Conservation (phyloP, 2,888 invertebrate genomes). For the Cosmorhoe ocellata region DNA sequence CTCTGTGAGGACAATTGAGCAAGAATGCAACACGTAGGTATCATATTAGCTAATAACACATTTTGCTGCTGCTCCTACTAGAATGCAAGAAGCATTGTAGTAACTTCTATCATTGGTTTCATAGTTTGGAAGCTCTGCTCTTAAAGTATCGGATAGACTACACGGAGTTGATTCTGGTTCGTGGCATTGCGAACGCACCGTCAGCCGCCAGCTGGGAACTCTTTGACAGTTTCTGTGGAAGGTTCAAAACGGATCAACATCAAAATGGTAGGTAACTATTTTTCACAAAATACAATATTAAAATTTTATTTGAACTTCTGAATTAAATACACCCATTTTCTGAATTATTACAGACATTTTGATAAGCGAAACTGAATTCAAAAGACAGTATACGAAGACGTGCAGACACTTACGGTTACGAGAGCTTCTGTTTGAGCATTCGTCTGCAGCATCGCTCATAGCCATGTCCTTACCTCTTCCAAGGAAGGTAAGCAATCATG, state of each 20-base stretch:
- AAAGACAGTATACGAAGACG: constrained; percentile 90
- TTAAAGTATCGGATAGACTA: constrained; percentile 96
- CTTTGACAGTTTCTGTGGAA: constrained; percentile 86
- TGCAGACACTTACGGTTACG: constrained; percentile 93
- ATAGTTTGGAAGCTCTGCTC: constrained; percentile 94
- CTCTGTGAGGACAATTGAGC: too few relatives aligned
- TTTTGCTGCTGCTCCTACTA: too few relatives aligned
- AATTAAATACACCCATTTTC: too few relatives aligned
- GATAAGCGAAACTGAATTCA: constrained; percentile 86
- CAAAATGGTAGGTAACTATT: constrained; percentile 41
- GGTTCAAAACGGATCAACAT: constrained; percentile 71
- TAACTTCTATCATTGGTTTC: constrained; percentile 26
- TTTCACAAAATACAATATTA: too few relatives aligned
- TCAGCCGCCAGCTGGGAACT: constrained; percentile 84
- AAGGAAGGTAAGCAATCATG: constrained; percentile 74
- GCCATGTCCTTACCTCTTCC: constrained; percentile 98
- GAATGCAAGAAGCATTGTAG: too few relatives aligned
- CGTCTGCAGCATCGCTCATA: constrained; percentile 91
- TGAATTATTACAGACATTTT: constrained; percentile 11
- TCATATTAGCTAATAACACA: too few relatives aligned
- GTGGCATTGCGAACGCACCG: constrained; percentile 91
- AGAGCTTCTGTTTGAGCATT: constrained; percentile 93
- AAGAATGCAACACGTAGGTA: too few relatives aligned
- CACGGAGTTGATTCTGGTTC: constrained; percentile 93
- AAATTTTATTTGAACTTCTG: too few relatives aligned